Evolutionary conservation across 2,888 invertebrate genomes (phyloP).

Genomic region (Netelia melanura): DNA sequence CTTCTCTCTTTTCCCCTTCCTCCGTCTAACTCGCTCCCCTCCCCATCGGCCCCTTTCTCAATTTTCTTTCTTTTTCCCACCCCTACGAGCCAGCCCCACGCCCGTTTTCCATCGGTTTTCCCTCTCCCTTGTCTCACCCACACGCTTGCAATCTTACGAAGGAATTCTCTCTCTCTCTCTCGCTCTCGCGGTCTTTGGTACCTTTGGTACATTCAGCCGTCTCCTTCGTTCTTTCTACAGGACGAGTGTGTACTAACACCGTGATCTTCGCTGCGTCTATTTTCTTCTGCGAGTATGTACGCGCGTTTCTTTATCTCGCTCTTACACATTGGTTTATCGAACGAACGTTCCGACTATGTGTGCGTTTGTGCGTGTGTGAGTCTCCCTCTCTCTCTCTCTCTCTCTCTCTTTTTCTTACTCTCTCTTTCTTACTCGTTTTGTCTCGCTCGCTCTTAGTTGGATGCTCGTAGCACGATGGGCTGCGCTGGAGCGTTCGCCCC

Average conservation of each 20-base stretch:
- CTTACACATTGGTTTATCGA: conserved; percentile 40
- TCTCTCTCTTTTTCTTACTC: conserved; percentile 55
- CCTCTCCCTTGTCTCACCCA: conserved; percentile 67
- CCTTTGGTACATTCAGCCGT: conserved; percentile 12
- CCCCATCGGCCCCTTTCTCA: conserved; percentile 34
- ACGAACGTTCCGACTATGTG: conserved; percentile 15
- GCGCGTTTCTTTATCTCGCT: conserved; percentile 48
- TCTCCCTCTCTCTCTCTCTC: conserved; percentile 46
- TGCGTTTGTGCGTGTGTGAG: background rate
- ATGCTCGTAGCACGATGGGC: conserved; percentile 32
- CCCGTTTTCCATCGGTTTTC: conserved; percentile 77
- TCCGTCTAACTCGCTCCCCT: conserved; percentile 31
- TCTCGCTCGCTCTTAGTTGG: conserved; percentile 40
- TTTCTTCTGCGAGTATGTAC: conserved; percentile 13
- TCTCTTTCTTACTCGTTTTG: background rate
- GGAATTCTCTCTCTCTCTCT: conserved; percentile 54
- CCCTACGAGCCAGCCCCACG: conserved; percentile 46
- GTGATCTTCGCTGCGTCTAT: conserved; percentile 16
- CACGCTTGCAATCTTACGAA: conserved; percentile 38
- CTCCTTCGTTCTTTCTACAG: conserved; percentile 60
- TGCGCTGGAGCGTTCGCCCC: conserved; percentile 65
- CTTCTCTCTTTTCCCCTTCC: conserved; percentile 47
- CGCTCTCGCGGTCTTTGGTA: conserved; percentile 21
- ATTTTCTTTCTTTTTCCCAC: conserved; percentile 53
- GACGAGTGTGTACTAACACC: conserved; percentile 24